Conservation (phyloP, 53 echinoderm and acorn worm species). For the Apostichopus leukothele region DNA sequence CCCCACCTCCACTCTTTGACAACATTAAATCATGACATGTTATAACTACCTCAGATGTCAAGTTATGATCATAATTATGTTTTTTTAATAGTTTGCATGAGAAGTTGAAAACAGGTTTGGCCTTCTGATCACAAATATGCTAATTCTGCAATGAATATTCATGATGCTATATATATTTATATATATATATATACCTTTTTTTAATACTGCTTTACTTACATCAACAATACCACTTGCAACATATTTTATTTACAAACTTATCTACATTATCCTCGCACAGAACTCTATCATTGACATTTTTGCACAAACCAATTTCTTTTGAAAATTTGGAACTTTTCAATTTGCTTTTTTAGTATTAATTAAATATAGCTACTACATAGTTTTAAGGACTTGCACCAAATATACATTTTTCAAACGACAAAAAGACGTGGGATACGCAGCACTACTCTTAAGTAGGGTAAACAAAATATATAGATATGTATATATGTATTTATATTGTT, state of each 20-base stretch:
- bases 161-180: too few species aligned
- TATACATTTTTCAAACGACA: neutral
- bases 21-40: too few species aligned
- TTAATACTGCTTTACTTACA: neutral
- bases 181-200: neutral
- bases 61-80: too few species aligned
- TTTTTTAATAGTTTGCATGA: too few species aligned
- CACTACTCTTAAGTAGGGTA: conserved; percentile 8
- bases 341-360: too few species aligned
- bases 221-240: neutral
- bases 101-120: too few species aligned
- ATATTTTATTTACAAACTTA: neutral
- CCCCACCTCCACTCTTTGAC: too few species aligned
- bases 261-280: neutral
- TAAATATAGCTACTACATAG: neutral
- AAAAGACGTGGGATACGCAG: neutral
- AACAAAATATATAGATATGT: conserved; percentile 22
- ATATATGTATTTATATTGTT: conserved; percentile 14
- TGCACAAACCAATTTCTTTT: too few species aligned
- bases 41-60: too few species aligned
- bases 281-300: neutral
- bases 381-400: neutral
- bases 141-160: too few species aligned
- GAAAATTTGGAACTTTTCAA: too few species aligned
- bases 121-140: too few species aligned